phyloP scores from a whole-genome alignment of 2,113 vertebrate genomes.

The Eupsittula cactorum region DNA sequence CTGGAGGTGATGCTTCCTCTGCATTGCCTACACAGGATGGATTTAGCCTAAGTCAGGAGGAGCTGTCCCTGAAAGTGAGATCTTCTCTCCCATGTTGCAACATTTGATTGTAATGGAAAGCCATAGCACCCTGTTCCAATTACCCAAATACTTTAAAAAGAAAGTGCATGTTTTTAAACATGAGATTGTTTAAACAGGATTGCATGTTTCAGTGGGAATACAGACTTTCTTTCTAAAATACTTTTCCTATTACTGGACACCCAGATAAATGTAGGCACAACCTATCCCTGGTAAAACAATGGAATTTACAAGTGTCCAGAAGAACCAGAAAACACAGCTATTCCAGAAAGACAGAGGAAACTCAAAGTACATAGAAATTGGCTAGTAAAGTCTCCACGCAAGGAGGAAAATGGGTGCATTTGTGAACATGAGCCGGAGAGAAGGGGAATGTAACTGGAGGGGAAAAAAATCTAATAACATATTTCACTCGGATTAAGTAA shows the following conservation, averaged over 20 bases:
- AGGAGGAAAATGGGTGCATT: background rate
- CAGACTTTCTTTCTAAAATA: background rate
- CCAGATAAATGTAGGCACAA: background rate
- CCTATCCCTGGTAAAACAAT: background rate
- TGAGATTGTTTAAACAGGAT: background rate
- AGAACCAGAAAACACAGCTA: background rate
- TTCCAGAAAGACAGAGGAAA: background rate
- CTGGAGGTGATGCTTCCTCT: background rate
- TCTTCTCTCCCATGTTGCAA: background rate
- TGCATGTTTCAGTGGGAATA: background rate
- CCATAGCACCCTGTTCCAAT: background rate
- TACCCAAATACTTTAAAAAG: background rate
- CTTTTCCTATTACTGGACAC: background rate
- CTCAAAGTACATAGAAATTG: background rate
- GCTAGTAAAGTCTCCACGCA: background rate
- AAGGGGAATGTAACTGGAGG: background rate
- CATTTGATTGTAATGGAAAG: background rate
- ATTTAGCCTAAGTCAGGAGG: background rate
- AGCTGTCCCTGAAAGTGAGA: background rate
- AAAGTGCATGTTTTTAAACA: background rate
- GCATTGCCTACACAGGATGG: background rate
- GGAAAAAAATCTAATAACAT: background rate
- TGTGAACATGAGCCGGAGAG: background rate
- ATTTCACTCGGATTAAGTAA: background rate
- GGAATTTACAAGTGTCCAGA: background rate